Evolutionary conservation across 1,140 invertebrate species (phyloP).

Genomic region (Heliothis virescens): DNA sequence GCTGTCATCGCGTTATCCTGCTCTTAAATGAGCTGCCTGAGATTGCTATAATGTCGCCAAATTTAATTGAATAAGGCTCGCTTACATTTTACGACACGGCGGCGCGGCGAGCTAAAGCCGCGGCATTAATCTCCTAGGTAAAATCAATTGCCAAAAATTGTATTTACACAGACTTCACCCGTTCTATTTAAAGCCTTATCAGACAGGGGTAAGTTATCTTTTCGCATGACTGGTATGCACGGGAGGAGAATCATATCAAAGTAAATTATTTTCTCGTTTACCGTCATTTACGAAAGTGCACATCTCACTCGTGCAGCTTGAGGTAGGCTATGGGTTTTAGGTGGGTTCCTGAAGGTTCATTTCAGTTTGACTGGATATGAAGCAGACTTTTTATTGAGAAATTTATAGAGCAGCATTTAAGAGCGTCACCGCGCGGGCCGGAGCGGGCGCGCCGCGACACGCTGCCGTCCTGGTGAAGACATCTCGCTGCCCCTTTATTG

Average conservation of each 20-base stretch:
- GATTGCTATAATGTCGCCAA: slow-evolving; percentile 83
- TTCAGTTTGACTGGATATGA: slow-evolving; percentile 60
- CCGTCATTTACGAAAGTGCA: slow-evolving; percentile 70
- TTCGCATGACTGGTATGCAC: slow-evolving; percentile 56
- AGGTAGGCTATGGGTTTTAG: slow-evolving; percentile 60
- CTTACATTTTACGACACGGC: slow-evolving; percentile 81
- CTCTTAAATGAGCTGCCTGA: slow-evolving; percentile 74
- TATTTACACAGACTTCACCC: slow-evolving; percentile 60
- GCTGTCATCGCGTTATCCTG: slow-evolving; percentile 65
- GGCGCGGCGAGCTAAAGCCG: slow-evolving; percentile 67
- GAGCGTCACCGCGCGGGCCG: slow-evolving; percentile 63
- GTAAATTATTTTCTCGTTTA: slow-evolving; percentile 80
- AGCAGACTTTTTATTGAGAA: slow-evolving; percentile 78
- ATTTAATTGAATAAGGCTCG: slow-evolving; percentile 85
- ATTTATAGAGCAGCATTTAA: slow-evolving; percentile 82
- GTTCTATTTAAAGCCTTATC: slow-evolving; percentile 60
- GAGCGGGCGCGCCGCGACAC: slow-evolving; percentile 57
- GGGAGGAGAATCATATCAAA: slow-evolving; percentile 78
- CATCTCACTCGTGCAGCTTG: slow-evolving; percentile 60
- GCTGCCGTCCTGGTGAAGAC: slow-evolving; percentile 71
- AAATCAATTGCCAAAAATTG: slow-evolving; percentile 85
- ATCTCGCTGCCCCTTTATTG: slow-evolving; percentile 82
- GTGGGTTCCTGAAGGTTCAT: slow-evolving; percentile 67
- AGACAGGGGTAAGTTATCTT: slow-evolving; percentile 65
- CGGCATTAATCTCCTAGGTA: slow-evolving; percentile 78